Conservation (phyloP, 2,113 vertebrate species). For the Corydoras sp. region DNA sequence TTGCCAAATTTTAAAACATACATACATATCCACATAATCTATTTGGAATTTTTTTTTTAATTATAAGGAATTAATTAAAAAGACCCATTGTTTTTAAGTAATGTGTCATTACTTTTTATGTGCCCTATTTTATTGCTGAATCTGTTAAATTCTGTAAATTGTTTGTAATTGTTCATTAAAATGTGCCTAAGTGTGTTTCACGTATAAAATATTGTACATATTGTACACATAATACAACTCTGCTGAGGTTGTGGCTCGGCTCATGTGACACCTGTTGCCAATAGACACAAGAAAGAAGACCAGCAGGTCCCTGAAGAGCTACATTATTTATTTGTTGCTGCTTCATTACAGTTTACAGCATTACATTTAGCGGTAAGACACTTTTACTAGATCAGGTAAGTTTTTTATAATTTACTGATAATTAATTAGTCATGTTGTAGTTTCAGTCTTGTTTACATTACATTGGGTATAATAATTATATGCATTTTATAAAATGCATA, state of each 20-base stretch:
- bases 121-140: no score
- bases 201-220: not conserved
- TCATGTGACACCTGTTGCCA: constrained; percentile 60
- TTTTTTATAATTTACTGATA: not conserved
- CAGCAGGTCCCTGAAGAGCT: constrained; percentile 25
- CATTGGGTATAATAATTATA: no score
- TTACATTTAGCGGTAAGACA: constrained; percentile 8
- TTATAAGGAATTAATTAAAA: no score
- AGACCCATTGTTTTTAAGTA: no score
- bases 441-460: no score
- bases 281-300: constrained; percentile 46
- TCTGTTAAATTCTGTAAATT: no score
- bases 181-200: no score
- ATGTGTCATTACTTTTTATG: no score
- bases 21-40: no score
- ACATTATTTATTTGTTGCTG: constrained; percentile 51
- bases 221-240: not conserved
- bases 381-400: constrained; percentile 25
- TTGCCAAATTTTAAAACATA: no score
- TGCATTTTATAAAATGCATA: not conserved
- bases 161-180: no score
- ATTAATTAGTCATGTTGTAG: not conserved
- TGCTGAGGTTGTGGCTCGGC: constrained; percentile 31
- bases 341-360: constrained; percentile 1
- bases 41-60: no score